These are phyloP conservation scores for Luidia sarsii DNA, from an alignment of 53 echinoderm and acorn worm genomes.

Conservation along the genomic window DNA sequence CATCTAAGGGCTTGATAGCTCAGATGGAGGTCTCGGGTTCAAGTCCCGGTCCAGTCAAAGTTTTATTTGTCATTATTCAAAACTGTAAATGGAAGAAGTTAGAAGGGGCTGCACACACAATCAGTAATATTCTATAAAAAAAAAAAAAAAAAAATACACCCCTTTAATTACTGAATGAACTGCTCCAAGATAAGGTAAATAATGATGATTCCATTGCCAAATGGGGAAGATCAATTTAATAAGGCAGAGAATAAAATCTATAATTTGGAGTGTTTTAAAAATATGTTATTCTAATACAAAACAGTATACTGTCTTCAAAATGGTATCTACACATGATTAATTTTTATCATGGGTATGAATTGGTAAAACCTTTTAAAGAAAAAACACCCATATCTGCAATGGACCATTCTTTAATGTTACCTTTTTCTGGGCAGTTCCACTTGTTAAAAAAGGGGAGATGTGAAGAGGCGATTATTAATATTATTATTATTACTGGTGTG, in stretches of 20 bases:
- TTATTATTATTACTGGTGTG: conserved; percentile 5
- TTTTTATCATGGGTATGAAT: too few species aligned
- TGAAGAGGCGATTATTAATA: too few species aligned
- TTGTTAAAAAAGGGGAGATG: conserved; percentile 5
- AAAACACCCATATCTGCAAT: not conserved
- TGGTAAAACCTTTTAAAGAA: too few species aligned
- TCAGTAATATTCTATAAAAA: conserved; percentile 3
- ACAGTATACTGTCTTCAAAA: too few species aligned
- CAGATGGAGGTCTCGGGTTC: too few species aligned
- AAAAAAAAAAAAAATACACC: conserved; percentile 13
- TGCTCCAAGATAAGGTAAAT: conserved; percentile 8
- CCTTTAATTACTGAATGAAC: conserved; percentile 33
- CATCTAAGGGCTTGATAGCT: too few species aligned
- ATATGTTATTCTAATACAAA: too few species aligned
- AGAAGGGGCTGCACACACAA: conserved; percentile 41
- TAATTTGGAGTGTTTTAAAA: too few species aligned
- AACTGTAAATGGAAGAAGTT: not conserved
- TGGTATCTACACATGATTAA: too few species aligned
- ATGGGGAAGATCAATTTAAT: too few species aligned
- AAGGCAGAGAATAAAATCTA: too few species aligned
- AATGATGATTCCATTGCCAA: conserved; percentile 17
- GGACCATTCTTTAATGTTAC: conserved; percentile 14
- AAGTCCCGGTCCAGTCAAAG: too few species aligned
- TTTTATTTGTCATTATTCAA: not conserved
- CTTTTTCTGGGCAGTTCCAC: conserved; percentile 21